Percentiles rank a stretch among this genome's conserved stretches.
These are phyloP conservation scores for Rotaria sp. DNA, from an alignment of 2,888 invertebrate species.

Conservation along the genomic window DNA sequence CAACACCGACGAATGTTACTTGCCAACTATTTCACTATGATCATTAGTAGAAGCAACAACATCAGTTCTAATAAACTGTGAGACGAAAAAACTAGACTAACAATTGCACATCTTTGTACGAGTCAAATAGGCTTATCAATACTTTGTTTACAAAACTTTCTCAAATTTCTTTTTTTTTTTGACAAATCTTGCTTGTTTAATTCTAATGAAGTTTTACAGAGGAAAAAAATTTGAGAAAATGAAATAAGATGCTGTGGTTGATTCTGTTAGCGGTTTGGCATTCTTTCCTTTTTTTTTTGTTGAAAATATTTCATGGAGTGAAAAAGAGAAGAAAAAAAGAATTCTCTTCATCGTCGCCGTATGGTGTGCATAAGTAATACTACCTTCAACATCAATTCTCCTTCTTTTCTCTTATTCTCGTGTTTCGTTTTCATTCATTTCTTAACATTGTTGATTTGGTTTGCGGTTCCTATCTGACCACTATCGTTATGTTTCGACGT, in stretches of 20 bases:
- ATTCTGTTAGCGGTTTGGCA: background rate
- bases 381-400: background rate
- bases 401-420: background rate
- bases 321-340: background rate
- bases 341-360: background rate
- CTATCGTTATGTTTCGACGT: background rate
- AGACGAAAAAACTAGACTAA: background rate
- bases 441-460: background rate
- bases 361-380: background rate
- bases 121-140: background rate
- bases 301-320: background rate
- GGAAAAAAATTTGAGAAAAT: background rate
- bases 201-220: background rate
- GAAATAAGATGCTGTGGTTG: background rate
- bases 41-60: background rate
- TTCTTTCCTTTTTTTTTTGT: background rate
- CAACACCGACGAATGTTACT: background rate
- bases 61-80: background rate
- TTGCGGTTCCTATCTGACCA: slow-evolving; percentile 10
- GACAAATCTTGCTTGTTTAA: background rate
- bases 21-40: background rate
- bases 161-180: background rate
- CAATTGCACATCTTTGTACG: background rate
- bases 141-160: background rate
- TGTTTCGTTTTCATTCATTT: slow-evolving; percentile 17